These are phyloP conservation scores for Volucella zonaria DNA, from an alignment of 2,888 invertebrate genomes.

Conservation along the genomic window DNA sequence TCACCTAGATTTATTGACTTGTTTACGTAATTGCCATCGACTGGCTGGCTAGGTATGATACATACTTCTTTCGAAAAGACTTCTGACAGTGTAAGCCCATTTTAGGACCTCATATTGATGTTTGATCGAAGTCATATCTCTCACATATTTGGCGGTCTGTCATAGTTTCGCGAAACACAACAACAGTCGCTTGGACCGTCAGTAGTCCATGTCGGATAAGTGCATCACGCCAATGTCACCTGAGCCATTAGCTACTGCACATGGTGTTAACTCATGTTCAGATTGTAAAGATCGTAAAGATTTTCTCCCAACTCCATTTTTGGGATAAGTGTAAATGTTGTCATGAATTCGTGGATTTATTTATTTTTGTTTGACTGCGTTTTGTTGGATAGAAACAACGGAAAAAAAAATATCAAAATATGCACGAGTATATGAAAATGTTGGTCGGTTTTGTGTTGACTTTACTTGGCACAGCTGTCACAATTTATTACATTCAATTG, in stretches of 20 bases:
- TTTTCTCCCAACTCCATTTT: conserved; percentile 35
- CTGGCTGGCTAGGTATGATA: conserved; percentile 13
- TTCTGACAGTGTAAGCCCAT: conserved; percentile 25
- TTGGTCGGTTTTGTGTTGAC: background rate
- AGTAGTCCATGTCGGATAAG: conserved; percentile 5
- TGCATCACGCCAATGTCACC: conserved; percentile 37
- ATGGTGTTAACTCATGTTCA: conserved; percentile 45
- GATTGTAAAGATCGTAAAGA: conserved; percentile 28
- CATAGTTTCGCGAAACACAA: conserved; percentile 28
- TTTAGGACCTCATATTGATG: conserved; percentile 50
- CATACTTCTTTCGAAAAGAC: conserved; percentile 9
- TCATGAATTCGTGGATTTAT: conserved; percentile 11
- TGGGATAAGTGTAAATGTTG: conserved; percentile 45
- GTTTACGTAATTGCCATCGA: conserved; percentile 15
- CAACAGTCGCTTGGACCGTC: background rate
- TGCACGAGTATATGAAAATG: background rate
- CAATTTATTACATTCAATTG: conserved; percentile 36
- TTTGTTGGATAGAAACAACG: background rate
- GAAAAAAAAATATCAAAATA: conserved; percentile 6
- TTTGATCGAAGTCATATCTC: conserved; percentile 54
- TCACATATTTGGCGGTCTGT: conserved; percentile 46
- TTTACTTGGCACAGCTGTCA: conserved; percentile 25
- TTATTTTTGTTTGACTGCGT: conserved; percentile 5
- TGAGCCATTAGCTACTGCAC: conserved; percentile 23
- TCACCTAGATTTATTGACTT: conserved; percentile 19